Conservation (phyloP, 2,797 vertebrate species). For the Serranus cabrilla region DNA sequence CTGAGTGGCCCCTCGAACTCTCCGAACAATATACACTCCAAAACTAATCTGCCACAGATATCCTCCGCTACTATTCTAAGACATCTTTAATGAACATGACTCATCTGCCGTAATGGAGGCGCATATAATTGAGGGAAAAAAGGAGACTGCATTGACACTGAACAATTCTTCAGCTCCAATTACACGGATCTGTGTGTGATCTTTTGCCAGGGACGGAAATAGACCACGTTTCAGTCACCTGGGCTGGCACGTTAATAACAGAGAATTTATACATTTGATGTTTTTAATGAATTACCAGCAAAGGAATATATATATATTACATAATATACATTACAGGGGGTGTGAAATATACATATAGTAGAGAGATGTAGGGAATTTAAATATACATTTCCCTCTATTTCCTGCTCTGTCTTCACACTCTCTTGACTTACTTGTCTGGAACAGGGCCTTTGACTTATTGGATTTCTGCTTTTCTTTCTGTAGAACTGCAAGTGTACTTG, state of each 20-base stretch:
- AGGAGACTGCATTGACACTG: slow-evolving; percentile 35
- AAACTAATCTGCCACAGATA: slow-evolving; percentile 64
- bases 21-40: slow-evolving; percentile 72
- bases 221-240: slow-evolving; percentile 39
- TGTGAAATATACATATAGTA: slow-evolving; percentile 4
- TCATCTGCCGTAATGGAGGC: slow-evolving; percentile 51
- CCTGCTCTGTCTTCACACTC: slow-evolving; percentile 18
- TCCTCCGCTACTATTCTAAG: slow-evolving; percentile 53
- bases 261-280: slow-evolving; percentile 33
- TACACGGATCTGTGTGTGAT: slow-evolving; percentile 53
- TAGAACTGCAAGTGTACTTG: slow-evolving; percentile 12
- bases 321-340: neutral
- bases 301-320: slow-evolving; percentile 13
- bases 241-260: slow-evolving; percentile 32
- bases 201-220: slow-evolving; percentile 44
- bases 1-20: slow-evolving; percentile 37
- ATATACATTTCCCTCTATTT: slow-evolving; percentile 23
- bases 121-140: slow-evolving; percentile 45
- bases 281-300: slow-evolving; percentile 25
- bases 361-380: slow-evolving; percentile 10
- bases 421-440: slow-evolving; percentile 38
- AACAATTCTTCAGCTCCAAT: slow-evolving; percentile 53
- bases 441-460: slow-evolving; percentile 41
- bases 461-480: slow-evolving; percentile 38
- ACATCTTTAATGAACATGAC: slow-evolving; percentile 60